phyloP scores from a whole-genome alignment of 1,140 invertebrate species.

The Hypsibius dujardini region DNA sequence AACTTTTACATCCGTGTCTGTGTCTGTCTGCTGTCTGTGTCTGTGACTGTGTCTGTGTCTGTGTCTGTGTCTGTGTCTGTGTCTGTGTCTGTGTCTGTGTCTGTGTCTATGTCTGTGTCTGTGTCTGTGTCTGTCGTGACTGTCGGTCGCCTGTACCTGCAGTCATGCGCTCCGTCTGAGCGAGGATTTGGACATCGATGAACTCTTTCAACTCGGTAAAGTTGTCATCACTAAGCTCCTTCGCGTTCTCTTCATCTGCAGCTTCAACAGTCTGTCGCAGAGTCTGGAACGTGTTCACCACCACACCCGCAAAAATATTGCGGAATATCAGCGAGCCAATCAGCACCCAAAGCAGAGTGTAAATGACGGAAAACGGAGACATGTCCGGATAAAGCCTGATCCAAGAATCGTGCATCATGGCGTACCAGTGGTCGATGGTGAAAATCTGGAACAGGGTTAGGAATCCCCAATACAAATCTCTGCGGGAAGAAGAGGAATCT shows the following conservation, averaged over 20 bases:
- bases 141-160: background rate
- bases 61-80: too few species aligned
- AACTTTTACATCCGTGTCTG: background rate
- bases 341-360: constrained; percentile 26
- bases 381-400: constrained; percentile 15
- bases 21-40: too few species aligned
- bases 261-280: background rate
- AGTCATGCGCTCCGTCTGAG: background rate
- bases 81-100: too few species aligned
- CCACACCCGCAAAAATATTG: constrained; percentile 29
- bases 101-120: too few species aligned
- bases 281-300: constrained; percentile 22
- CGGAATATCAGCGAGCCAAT: constrained; percentile 28
- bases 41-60: background rate
- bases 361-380: constrained; percentile 20
- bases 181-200: background rate
- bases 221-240: background rate
- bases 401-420: constrained; percentile 19
- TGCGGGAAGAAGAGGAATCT: background rate
- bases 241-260: background rate
- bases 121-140: too few species aligned
- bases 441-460: constrained; percentile 28
- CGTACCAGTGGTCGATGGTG: constrained; percentile 28
- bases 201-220: constrained; percentile 4
- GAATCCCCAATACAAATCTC: constrained; percentile 23